Percentiles rank a stretch among this genome's conserved stretches.
phyloP scores from a whole-genome alignment of 53 echinoderm and acorn worm species.

The Stichopus horrens region DNA sequence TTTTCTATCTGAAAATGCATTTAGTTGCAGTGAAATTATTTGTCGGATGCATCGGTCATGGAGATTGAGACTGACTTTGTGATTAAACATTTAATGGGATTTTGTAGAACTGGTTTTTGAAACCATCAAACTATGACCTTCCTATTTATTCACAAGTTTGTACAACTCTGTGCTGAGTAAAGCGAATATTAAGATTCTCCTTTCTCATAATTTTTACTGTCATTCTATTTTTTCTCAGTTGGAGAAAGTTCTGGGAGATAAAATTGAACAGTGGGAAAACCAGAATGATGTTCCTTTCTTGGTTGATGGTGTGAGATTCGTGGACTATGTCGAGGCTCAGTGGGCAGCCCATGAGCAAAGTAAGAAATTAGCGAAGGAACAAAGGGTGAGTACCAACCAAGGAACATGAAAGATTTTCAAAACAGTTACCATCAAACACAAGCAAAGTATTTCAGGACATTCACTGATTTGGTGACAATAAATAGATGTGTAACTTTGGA shows the following conservation, averaged over 20 bases:
- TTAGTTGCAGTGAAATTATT: too few species aligned
- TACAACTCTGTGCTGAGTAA: neutral
- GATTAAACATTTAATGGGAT: too few species aligned
- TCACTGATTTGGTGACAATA: too few species aligned
- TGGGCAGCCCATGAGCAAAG: slow-evolving; percentile 93
- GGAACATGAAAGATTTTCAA: neutral
- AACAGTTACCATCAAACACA: too few species aligned
- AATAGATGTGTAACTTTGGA: too few species aligned
- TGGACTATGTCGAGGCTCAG: slow-evolving; percentile 94
- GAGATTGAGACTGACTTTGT: too few species aligned
- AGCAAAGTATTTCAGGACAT: too few species aligned
- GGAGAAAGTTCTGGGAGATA: slow-evolving; percentile 70
- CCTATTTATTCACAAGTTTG: neutral
- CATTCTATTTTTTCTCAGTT: slow-evolving; percentile 53
- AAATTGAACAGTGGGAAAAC: slow-evolving; percentile 68
- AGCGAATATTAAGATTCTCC: neutral
- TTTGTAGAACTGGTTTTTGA: too few species aligned
- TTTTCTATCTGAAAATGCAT: too few species aligned
- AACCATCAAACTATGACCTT: neutral
- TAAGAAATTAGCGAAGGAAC: slow-evolving; percentile 77
- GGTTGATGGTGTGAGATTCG: slow-evolving; percentile 89
- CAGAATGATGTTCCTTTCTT: slow-evolving; percentile 68
- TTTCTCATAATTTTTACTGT: neutral
- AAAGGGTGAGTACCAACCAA: slow-evolving; percentile 67
- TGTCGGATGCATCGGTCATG: too few species aligned